phyloP scores from a whole-genome alignment of 2,113 vertebrate species.

The Notechis scutatus region DNA sequence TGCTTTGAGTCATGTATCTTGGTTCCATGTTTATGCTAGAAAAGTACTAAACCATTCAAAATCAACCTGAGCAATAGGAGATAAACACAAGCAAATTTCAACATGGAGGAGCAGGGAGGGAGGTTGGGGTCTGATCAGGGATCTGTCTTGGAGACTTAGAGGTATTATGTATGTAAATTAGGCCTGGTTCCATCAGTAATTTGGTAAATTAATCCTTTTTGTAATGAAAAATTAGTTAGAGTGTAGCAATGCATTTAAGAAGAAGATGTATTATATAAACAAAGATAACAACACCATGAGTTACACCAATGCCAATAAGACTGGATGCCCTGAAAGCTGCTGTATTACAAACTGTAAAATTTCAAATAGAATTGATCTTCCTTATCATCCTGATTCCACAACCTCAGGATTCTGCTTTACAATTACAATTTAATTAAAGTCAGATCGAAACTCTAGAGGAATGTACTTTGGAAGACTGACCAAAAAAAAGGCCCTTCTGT shows the following conservation, averaged over 20 bases:
- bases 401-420: background rate
- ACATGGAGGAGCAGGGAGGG: background rate
- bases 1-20: no score
- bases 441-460: background rate
- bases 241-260: background rate
- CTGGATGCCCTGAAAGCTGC: background rate
- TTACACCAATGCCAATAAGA: background rate
- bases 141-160: background rate
- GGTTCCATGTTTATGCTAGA: background rate
- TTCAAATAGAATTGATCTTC: background rate
- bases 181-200: background rate
- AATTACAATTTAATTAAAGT: background rate
- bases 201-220: background rate
- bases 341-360: background rate
- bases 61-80: background rate
- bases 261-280: background rate
- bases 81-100: background rate
- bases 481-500: background rate
- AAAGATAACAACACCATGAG: background rate
- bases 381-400: background rate
- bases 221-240: background rate
- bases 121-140: background rate
- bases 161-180: background rate
- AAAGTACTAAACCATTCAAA: background rate
- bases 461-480: background rate